These are phyloP conservation scores for Plagiodera versicolora DNA, from an alignment of 2,888 invertebrate species.

Conservation along the genomic window DNA sequence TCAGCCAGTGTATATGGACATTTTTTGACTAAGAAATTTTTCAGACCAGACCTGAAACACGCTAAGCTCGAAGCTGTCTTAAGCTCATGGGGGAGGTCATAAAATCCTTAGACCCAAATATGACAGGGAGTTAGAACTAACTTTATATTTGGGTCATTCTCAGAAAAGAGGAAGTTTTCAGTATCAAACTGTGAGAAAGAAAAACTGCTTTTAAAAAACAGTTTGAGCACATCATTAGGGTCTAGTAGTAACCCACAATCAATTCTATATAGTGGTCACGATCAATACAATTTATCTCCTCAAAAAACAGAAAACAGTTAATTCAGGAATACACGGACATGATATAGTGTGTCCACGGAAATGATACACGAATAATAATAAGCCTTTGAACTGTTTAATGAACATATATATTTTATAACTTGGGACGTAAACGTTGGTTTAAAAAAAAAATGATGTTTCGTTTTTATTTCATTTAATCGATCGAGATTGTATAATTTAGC, in stretches of 20 bases:
- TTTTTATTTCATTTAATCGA: too few species aligned
- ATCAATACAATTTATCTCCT: background rate
- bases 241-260: background rate
- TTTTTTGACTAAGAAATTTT: too few species aligned
- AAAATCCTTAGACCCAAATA: too few species aligned
- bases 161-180: slow-evolving; percentile 3
- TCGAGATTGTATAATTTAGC: too few species aligned
- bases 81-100: too few species aligned
- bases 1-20: too few species aligned
- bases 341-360: background rate
- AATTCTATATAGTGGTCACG: background rate
- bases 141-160: background rate
- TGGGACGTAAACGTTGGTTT: too few species aligned
- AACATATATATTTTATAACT: too few species aligned
- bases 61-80: too few species aligned
- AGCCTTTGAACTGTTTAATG: background rate
- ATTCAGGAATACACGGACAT: background rate
- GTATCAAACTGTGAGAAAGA: background rate
- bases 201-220: background rate
- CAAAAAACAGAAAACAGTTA: background rate
- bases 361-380: background rate
- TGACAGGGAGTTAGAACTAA: too few species aligned
- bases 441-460: too few species aligned
- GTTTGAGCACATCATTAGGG: background rate
- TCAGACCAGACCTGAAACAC: too few species aligned